A percentile compares a stretch with the other conserved stretches of the same genome.
These are phyloP conservation scores for Norana najaformis DNA, from an alignment of 2,888 invertebrate species.

Conservation along the genomic window DNA sequence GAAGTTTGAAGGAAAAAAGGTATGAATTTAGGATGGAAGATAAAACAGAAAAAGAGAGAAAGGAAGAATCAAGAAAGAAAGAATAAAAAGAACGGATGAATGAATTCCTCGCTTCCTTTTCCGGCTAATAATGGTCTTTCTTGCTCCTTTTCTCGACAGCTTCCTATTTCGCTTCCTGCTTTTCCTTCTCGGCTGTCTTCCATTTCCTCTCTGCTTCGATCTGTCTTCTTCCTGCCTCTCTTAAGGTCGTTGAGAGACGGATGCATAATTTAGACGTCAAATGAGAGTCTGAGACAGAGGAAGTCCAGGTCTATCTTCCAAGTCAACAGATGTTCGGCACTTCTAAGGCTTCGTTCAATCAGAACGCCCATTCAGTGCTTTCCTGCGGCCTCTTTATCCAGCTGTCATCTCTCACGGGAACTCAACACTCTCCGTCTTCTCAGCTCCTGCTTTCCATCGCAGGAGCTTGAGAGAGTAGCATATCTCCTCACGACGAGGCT, in stretches of 20 bases:
- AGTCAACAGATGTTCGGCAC: not conserved
- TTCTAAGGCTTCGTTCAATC: not conserved
- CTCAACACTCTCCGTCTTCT: not conserved
- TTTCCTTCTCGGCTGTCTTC: too few relatives aligned
- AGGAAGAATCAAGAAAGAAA: too few relatives aligned
- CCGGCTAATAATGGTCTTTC: not conserved
- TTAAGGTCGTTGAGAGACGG: not conserved
- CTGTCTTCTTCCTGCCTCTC: not conserved
- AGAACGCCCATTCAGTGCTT: not conserved
- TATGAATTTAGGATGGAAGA: too few relatives aligned
- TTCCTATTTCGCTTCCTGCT: too few relatives aligned
- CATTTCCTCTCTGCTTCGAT: not conserved
- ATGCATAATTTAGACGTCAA: not conserved
- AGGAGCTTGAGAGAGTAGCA: not conserved
- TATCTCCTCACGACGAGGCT: too few relatives aligned
- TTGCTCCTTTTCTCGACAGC: too few relatives aligned
- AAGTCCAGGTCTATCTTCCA: not conserved
- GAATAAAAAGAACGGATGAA: too few relatives aligned
- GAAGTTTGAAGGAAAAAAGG: constrained; percentile 25
- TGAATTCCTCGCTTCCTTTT: not conserved
- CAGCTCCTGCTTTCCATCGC: not conserved
- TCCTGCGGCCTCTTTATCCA: not conserved
- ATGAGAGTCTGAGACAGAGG: not conserved
- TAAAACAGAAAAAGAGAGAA: too few relatives aligned
- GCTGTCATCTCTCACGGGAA: not conserved